Evolutionary conservation across 2,113 vertebrate genomes (phyloP), one percentile per base, ranked within the genome.

Genomic region (Noctilio leporinus): DNA sequence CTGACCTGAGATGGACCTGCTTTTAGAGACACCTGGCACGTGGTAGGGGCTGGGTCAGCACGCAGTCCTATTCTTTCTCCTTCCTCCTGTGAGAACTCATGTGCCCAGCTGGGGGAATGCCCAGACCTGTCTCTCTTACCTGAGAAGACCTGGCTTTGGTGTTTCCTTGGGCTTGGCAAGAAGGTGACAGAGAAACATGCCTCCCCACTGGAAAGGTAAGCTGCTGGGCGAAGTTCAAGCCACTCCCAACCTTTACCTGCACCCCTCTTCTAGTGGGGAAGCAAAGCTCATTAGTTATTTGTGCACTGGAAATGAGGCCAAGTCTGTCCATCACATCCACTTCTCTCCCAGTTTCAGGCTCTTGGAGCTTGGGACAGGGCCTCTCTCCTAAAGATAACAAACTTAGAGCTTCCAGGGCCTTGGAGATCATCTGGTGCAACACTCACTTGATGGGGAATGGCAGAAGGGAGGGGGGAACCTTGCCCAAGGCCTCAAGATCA

Each of bases 381-480:
- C 76, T 7, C n/a, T 47, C 10, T 86, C 57, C 76, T 51, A 16
- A 45, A 93, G 64, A 88, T 40, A 77, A 64, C 49, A 24, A 80
- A 59, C 76, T 90, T 51, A 10, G 82, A 77, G 55, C 73, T 57
- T 47, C 67, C 86, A 88, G 65, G 49, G 59, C 89, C 89, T 84
- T 67, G 80, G 89, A 82, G 35, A 89, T 94, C 20, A 12, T 78
- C 75, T 94, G 89, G 65, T 93, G 33, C 55, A 51, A 62, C 15
- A 15, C 35, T 95, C 93, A 55, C 69, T 92, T 67, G 85, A 92
- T 91, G 91, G 95, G 77, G 72, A 86, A 45, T 7, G 35, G 43
- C 26, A 38, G 73, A 64, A 20, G 8, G n/a, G 57, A 59, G 62
- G 2, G 91, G n/a, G 19, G 53, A 45, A 75, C 33, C 73, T 89